Conservation (phyloP, 2,888 invertebrate genomes). For the Epinotia ramella region DNA sequence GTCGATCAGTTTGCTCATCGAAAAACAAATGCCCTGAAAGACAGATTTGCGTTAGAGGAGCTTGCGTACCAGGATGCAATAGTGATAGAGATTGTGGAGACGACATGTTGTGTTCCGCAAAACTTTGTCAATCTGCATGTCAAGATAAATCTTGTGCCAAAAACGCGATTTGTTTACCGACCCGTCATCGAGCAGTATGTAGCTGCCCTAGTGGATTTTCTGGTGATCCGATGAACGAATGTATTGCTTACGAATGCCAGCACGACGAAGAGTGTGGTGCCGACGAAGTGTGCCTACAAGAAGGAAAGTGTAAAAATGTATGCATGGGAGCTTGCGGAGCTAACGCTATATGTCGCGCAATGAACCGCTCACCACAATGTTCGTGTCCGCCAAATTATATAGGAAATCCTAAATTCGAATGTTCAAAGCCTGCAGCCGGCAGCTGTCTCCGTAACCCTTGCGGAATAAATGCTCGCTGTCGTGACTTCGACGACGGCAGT, state of each 20-base stretch:
- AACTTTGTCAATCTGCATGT: slow-evolving; percentile 90
- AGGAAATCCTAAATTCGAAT: slow-evolving; percentile 92
- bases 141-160: slow-evolving; percentile 90
- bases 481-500: slow-evolving; percentile 89
- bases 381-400: slow-evolving; percentile 92
- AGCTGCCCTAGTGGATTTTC: slow-evolving; percentile 94
- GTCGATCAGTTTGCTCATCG: slow-evolving; percentile 89
- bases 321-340: slow-evolving; percentile 92
- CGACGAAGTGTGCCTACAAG: slow-evolving; percentile 90
- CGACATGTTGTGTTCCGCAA: slow-evolving; percentile 88
- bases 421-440: slow-evolving; percentile 88
- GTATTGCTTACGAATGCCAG: slow-evolving; percentile 91
- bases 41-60: slow-evolving; percentile 90
- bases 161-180: slow-evolving; percentile 91
- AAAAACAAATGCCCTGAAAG: slow-evolving; percentile 90
- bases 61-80: slow-evolving; percentile 92
- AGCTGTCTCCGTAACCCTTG: slow-evolving; percentile 93
- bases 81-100: slow-evolving; percentile 92
- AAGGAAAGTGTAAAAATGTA: slow-evolving; percentile 91
- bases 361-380: slow-evolving; percentile 91
- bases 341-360: slow-evolving; percentile 93
- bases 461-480: slow-evolving; percentile 93
- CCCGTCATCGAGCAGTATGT: slow-evolving; percentile 93
- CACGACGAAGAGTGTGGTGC: slow-evolving; percentile 91
- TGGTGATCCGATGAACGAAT: slow-evolving; percentile 91